Evolutionary conservation across 2,113 vertebrate genomes (phyloP).

Genomic region (Ptilorrhoa leucosticta): DNA sequence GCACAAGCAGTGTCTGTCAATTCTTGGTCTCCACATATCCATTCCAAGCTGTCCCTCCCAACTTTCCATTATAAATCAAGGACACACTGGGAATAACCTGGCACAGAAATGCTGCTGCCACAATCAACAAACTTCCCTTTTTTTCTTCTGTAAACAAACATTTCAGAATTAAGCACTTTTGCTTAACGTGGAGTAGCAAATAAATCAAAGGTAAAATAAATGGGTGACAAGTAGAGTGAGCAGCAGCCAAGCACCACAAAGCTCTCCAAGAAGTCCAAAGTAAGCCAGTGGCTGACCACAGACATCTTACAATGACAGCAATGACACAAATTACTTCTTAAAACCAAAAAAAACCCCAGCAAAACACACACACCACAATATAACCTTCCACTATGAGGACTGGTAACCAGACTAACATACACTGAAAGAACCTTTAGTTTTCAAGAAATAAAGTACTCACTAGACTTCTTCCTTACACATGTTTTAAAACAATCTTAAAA

Average conservation of each 20-base stretch:
- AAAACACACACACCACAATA: background rate
- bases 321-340: background rate
- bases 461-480: background rate
- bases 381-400: background rate
- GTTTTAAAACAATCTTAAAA: background rate
- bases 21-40: background rate
- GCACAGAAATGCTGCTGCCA: background rate
- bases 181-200: background rate
- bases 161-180: background rate
- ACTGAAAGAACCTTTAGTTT: background rate
- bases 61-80: background rate
- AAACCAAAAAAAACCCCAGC: background rate
- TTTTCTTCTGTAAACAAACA: background rate
- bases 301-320: background rate
- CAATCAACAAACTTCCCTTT: background rate
- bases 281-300: background rate
- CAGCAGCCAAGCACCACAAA: background rate
- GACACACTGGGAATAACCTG: accelerated
- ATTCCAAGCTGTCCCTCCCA: background rate
- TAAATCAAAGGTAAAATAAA: background rate
- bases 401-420: background rate
- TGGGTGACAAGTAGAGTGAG: background rate
- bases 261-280: background rate
- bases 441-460: background rate
- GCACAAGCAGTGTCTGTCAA: accelerated